Percentiles rank a stretch among this genome's conserved stretches.
phyloP scores from a whole-genome alignment of 2,888 invertebrate genomes.

The Eutolmus rufibarbis region DNA sequence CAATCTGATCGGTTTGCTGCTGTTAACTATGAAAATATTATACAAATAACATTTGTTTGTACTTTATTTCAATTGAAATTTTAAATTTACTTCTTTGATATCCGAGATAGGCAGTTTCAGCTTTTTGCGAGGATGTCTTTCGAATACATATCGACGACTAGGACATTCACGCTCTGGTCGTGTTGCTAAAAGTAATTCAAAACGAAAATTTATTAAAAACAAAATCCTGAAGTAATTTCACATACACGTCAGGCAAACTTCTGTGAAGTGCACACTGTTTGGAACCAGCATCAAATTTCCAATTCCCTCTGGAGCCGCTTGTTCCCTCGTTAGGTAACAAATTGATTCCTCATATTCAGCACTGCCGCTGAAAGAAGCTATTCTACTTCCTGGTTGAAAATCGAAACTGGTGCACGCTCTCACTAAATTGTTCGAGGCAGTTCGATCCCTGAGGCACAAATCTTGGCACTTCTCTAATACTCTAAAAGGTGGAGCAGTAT shows the following conservation, averaged over 20 bases:
- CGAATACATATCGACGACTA: constrained; percentile 86
- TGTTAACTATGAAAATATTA: constrained; percentile 61
- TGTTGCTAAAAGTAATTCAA: constrained; percentile 67
- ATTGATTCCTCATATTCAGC: constrained; percentile 89
- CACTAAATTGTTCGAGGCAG: constrained; percentile 79
- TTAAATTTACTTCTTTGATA: constrained; percentile 74
- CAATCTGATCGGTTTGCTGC: constrained; percentile 88
- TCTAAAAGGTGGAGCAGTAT: constrained; percentile 84
- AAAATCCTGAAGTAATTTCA: constrained; percentile 49
- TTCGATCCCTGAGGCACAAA: constrained; percentile 81
- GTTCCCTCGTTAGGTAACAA: constrained; percentile 85
- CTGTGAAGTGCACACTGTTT: constrained; percentile 88
- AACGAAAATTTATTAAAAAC: neutral
- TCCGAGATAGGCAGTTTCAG: constrained; percentile 81
- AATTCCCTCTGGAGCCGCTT: constrained; percentile 86
- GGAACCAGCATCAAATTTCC: constrained; percentile 88
- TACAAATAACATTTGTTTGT: neutral
- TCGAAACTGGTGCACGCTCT: constrained; percentile 88
- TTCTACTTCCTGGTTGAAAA: constrained; percentile 87
- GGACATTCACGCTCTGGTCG: constrained; percentile 89
- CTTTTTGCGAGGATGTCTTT: constrained; percentile 84
- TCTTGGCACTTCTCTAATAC: constrained; percentile 90
- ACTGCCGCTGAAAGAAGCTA: constrained; percentile 80
- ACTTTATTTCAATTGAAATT: neutral
- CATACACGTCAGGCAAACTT: constrained; percentile 89